A percentile compares a stretch with the other conserved stretches of the same genome.
phyloP scores from a whole-genome alignment of 2,888 invertebrate genomes.

The Balanococcus diminutus region DNA sequence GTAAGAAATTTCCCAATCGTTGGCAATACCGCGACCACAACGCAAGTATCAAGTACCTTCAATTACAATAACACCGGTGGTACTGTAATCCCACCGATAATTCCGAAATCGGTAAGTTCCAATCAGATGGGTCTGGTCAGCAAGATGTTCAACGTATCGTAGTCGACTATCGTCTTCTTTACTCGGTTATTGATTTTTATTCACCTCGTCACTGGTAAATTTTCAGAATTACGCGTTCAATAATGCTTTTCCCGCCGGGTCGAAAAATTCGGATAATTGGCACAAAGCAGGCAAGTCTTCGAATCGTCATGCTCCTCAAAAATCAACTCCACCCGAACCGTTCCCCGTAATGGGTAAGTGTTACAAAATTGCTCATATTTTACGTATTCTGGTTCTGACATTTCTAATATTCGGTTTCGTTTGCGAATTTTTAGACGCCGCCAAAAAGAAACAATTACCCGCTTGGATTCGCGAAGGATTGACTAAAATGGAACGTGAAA shows the following conservation, averaged over 20 bases:
- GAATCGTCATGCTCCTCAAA: background rate
- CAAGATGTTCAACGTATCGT: background rate
- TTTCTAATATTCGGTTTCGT: background rate
- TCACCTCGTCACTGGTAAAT: background rate
- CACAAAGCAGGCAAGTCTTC: background rate
- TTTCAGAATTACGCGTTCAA: slow-evolving; percentile 25
- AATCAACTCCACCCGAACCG: background rate
- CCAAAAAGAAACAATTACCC: slow-evolving; percentile 88
- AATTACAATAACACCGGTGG: slow-evolving; percentile 49
- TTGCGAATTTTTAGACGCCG: slow-evolving; percentile 71
- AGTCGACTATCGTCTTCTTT: background rate
- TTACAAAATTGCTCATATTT: background rate
- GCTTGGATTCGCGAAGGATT: slow-evolving; percentile 97
- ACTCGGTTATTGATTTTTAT: background rate
- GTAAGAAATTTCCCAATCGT: slow-evolving; percentile 44
- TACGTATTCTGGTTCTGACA: background rate
- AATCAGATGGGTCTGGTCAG: background rate
- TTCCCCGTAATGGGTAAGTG: background rate
- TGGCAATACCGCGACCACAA: slow-evolving; percentile 11
- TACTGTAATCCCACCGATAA: slow-evolving; percentile 37
- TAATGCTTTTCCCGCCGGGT: background rate
- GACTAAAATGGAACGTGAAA: slow-evolving; percentile 96
- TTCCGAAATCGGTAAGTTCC: slow-evolving; percentile 48
- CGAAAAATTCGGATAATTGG: background rate
- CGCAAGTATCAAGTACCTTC: slow-evolving; percentile 45